Conservation (phyloP, 2,797 vertebrate species). For the Myotis findleyi region DNA sequence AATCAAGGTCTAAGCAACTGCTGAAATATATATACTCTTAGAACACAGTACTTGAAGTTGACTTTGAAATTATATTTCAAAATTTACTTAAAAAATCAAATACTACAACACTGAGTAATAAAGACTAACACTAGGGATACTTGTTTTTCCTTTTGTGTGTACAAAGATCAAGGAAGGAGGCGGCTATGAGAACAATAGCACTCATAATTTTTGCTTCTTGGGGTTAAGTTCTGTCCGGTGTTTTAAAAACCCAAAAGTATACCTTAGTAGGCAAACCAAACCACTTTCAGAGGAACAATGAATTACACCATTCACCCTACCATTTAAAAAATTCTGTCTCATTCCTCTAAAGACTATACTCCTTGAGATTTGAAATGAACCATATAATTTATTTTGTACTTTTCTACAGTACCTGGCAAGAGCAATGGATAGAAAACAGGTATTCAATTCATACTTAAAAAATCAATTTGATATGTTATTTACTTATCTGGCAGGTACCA, state of each 20-base stretch:
- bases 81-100: conserved; percentile 36
- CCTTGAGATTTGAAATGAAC: conserved; percentile 13
- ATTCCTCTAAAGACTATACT: background rate
- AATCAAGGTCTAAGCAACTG: conserved; percentile 53
- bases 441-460: conserved; percentile 48
- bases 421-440: conserved; percentile 16
- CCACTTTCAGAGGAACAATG: conserved; percentile 43
- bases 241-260: conserved; percentile 21
- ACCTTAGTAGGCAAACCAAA: conserved; percentile 42
- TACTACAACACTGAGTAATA: background rate
- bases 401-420: conserved; percentile 45
- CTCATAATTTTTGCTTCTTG: background rate
- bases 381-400: conserved; percentile 38
- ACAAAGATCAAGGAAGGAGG: conserved; percentile 3
- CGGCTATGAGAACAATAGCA: background rate
- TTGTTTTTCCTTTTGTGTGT: background rate
- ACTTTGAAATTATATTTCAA: conserved; percentile 59
- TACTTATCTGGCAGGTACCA: conserved; percentile 60
- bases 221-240: background rate
- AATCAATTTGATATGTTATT: conserved; percentile 43
- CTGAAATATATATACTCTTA: conserved; percentile 2
- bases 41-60: conserved; percentile 32
- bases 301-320: conserved; percentile 11
- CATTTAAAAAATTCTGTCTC: conserved; percentile 52
- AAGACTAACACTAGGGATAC: background rate